Conservation (phyloP, 2,797 vertebrate species). For the Sebastiscus albofasciatus region DNA sequence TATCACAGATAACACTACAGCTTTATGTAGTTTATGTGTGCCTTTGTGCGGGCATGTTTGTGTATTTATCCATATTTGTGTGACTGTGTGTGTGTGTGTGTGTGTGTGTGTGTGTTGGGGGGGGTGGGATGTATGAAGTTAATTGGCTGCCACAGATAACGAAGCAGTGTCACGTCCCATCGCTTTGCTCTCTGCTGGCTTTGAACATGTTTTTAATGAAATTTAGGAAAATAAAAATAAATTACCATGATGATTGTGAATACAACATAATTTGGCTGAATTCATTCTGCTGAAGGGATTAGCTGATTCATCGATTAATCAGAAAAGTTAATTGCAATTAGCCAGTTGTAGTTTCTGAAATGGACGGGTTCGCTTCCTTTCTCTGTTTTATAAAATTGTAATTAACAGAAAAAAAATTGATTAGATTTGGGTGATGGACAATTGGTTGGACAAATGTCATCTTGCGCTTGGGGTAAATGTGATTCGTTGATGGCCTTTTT, state of each 20-base stretch:
- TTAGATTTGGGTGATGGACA: background rate
- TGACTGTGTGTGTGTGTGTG: background rate
- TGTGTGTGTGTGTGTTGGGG: too few relatives aligned
- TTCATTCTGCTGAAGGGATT: conserved; percentile 12
- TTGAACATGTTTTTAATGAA: conserved; percentile 26
- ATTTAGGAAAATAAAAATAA: conserved; percentile 46
- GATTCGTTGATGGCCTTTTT: background rate
- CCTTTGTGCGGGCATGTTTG: conserved; percentile 31
- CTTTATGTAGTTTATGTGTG: conserved; percentile 51
- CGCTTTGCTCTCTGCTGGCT: conserved; percentile 44
- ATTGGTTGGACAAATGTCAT: background rate
- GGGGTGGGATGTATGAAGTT: conserved; percentile 37
- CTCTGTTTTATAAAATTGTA: background rate
- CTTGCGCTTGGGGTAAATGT: background rate
- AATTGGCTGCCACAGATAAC: conserved; percentile 68
- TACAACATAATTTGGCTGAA: conserved; percentile 9
- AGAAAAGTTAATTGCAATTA: background rate
- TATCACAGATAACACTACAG: conserved; percentile 66
- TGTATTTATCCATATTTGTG: conserved; percentile 41
- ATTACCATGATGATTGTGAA: conserved; percentile 38
- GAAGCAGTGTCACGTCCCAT: conserved; percentile 46
- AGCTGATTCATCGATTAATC: conserved; percentile 35
- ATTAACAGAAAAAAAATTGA: background rate
- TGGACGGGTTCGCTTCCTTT: background rate
- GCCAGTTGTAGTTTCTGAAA: conserved; percentile 11